These are phyloP conservation scores for Caracal caracal DNA, from an alignment of 2,113 vertebrate species.

Conservation along the genomic window DNA sequence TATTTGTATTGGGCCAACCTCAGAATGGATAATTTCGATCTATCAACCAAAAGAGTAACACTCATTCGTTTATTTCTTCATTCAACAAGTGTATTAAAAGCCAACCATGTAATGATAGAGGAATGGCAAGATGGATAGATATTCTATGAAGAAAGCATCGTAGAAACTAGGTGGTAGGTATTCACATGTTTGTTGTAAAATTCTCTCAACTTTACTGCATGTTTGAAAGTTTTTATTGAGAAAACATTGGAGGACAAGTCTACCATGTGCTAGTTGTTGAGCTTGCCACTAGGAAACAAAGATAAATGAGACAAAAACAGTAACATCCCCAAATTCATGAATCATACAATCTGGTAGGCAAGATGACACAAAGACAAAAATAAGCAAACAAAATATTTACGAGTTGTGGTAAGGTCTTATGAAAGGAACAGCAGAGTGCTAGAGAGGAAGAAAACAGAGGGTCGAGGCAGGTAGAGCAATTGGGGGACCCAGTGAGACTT, in stretches of 20 bases:
- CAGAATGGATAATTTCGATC: not conserved
- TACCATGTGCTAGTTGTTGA: not conserved
- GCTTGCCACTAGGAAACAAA: not conserved
- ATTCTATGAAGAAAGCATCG: not conserved
- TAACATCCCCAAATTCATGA: not conserved
- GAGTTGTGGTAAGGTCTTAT: not conserved
- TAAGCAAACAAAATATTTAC: not conserved
- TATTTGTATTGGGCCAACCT: not conserved
- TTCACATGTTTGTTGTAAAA: not conserved
- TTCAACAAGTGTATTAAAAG: not conserved
- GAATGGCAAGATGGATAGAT: not conserved
- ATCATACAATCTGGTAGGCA: not conserved
- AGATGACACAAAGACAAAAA: not conserved
- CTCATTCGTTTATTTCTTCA: not conserved
- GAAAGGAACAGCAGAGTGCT: not conserved
- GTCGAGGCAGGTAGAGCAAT: rapidly evolving
- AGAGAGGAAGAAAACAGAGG: not conserved
- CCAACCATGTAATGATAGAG: not conserved
- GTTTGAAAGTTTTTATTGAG: not conserved
- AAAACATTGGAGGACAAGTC: rapidly evolving
- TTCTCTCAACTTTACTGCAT: not conserved
- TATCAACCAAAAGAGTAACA: not conserved
- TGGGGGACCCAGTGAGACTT: not conserved
- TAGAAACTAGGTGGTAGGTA: not conserved
- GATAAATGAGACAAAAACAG: not conserved